These are phyloP conservation scores for Amia ocellicauda DNA, from an alignment of 2,113 vertebrate genomes.

Conservation along the genomic window DNA sequence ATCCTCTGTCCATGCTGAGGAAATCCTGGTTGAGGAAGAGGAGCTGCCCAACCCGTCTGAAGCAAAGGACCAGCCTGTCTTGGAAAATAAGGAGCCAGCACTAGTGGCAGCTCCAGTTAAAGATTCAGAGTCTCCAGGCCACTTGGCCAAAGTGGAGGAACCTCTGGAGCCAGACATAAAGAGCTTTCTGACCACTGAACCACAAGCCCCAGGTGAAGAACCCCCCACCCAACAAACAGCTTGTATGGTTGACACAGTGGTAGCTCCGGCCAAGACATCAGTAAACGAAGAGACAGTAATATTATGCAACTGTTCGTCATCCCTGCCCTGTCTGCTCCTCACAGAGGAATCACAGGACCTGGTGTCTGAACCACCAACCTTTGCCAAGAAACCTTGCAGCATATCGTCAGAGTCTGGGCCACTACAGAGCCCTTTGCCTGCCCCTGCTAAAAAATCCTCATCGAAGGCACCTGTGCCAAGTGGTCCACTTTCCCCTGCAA, in stretches of 20 bases:
- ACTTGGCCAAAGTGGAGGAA: slow-evolving; percentile 1
- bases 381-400: slow-evolving; percentile 57
- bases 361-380: slow-evolving; percentile 51
- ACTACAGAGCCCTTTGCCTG: slow-evolving; percentile 69
- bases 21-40: not conserved
- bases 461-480: slow-evolving; percentile 44
- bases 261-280: slow-evolving; percentile 12
- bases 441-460: slow-evolving; percentile 70
- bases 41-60: slow-evolving; percentile 18
- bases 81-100: slow-evolving; percentile 28
- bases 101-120: slow-evolving; percentile 2
- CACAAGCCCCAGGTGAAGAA: slow-evolving; percentile 11
- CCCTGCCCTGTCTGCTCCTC: slow-evolving; percentile 4
- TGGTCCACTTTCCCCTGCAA: slow-evolving; percentile 13
- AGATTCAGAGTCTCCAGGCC: slow-evolving; percentile 4
- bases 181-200: slow-evolving; percentile 15
- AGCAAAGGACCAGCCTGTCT: slow-evolving; percentile 8
- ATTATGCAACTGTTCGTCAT: slow-evolving; percentile 18
- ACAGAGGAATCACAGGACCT: slow-evolving; percentile 36
- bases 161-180: slow-evolving; percentile 11
- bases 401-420: slow-evolving; percentile 64
- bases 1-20: not conserved
- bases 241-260: slow-evolving; percentile 16
- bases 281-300: slow-evolving; percentile 10
- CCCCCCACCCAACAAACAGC: slow-evolving; percentile 14